phyloP scores from a whole-genome alignment of 2,888 invertebrate genomes.

The Cynaeus angustus region DNA sequence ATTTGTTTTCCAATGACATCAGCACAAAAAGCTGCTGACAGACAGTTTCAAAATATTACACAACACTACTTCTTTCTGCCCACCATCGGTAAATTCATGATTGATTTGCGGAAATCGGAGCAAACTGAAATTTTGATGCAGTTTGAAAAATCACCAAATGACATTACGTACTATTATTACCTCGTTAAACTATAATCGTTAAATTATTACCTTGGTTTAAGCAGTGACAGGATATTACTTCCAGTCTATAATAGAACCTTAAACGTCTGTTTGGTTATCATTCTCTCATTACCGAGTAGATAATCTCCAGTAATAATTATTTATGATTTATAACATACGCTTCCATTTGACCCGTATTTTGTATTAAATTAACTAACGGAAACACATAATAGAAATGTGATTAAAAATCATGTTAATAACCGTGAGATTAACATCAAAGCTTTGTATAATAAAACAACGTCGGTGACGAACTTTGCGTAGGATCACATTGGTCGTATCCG shows the following conservation, averaged over 20 bases:
- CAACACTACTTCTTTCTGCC: too few species aligned
- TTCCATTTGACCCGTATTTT: conserved; percentile 15
- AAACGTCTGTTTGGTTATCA: conserved; percentile 1
- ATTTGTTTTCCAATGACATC: too few species aligned
- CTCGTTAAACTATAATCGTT: too few species aligned
- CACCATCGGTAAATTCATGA: too few species aligned
- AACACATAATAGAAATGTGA: neutral
- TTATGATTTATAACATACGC: conserved; percentile 9
- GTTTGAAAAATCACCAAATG: too few species aligned
- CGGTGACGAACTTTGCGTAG: conserved; percentile 41
- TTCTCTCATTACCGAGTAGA: conserved; percentile 18
- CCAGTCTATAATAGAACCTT: neutral
- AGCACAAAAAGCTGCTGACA: too few species aligned
- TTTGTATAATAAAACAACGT: conserved; percentile 16
- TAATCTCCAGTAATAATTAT: conserved; percentile 17
- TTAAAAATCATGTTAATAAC: conserved; percentile 27
- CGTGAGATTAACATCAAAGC: conserved; percentile 32
- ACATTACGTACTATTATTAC: too few species aligned
- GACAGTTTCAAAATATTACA: too few species aligned
- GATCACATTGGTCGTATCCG: conserved; percentile 35
- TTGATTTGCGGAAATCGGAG: too few species aligned
- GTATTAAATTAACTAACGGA: conserved; percentile 31
- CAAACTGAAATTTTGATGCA: too few species aligned
- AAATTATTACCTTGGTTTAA: too few species aligned
- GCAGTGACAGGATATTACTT: conserved; percentile 7